These are phyloP conservation scores for Pseudorectes ferrugineus DNA, from an alignment of 2,113 vertebrate species.

Conservation along the genomic window DNA sequence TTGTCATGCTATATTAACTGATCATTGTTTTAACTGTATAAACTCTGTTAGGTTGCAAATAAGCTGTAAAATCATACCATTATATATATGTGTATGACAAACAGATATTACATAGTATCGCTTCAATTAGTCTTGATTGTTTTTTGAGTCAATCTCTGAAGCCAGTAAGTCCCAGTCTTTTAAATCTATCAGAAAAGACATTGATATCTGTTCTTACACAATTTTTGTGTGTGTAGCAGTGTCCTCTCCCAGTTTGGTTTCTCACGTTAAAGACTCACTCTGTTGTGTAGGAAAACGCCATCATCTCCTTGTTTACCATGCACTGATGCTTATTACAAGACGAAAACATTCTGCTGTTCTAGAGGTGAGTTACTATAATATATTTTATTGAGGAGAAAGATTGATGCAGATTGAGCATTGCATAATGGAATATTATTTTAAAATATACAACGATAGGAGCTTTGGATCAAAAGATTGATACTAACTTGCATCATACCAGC, in stretches of 20 bases:
- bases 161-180: background rate
- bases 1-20: background rate
- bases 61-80: background rate
- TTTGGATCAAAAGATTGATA: background rate
- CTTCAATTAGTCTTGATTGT: background rate
- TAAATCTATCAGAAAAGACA: background rate
- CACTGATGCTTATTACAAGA: background rate
- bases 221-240: background rate
- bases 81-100: background rate
- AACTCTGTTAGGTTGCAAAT: background rate
- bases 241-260: background rate
- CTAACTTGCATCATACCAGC: background rate
- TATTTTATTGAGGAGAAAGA: background rate
- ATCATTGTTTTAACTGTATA: background rate
- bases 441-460: background rate
- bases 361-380: background rate
- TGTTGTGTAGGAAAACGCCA: background rate
- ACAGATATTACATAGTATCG: background rate
- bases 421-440: background rate
- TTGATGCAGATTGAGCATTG: background rate
- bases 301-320: background rate
- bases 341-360: background rate
- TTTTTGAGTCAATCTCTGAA: background rate
- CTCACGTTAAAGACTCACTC: background rate
- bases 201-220: background rate